Conservation (phyloP, 2,113 vertebrate species). For the Pithys albifrons region DNA sequence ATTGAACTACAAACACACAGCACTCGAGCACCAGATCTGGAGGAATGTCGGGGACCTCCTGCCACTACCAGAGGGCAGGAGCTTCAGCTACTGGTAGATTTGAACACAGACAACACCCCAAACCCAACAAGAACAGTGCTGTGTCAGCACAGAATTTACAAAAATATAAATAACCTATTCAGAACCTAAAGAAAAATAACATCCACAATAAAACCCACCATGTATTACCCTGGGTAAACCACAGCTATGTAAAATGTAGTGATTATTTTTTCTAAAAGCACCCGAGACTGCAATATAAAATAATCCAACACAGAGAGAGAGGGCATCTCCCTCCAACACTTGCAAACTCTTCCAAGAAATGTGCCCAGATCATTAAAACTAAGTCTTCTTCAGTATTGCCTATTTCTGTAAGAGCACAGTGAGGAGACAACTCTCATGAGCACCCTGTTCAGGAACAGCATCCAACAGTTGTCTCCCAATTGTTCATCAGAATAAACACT, state of each 20-base stretch:
- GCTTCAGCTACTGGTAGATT: not conserved
- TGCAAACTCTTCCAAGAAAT: conserved; percentile 2
- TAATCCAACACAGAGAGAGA: not conserved
- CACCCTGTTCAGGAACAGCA: not conserved
- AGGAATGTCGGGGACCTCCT: not conserved
- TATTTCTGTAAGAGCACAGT: not conserved
- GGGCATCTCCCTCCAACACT: too few species aligned
- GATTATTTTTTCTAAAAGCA: not conserved
- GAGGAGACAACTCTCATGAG: not conserved
- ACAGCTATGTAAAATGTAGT: conserved; percentile 8
- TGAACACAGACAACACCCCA: not conserved
- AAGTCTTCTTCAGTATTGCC: not conserved
- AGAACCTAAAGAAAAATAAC: conserved; percentile 27
- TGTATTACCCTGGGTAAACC: not conserved
- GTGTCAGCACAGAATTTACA: not conserved
- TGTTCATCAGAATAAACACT: not conserved
- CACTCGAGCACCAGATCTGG: not conserved
- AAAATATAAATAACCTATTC: conserved; percentile 62
- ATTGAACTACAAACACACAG: conserved; percentile 22
- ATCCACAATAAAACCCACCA: conserved; percentile 4
- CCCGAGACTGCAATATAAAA: conserved; percentile 3
- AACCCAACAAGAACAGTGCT: not conserved
- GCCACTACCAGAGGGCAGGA: not conserved
- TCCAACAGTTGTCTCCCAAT: not conserved
- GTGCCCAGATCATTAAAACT: not conserved